Evolutionary conservation across 1,140 invertebrate genomes (phyloP).

Genomic region (Cyrtorhinus lividipennis): DNA sequence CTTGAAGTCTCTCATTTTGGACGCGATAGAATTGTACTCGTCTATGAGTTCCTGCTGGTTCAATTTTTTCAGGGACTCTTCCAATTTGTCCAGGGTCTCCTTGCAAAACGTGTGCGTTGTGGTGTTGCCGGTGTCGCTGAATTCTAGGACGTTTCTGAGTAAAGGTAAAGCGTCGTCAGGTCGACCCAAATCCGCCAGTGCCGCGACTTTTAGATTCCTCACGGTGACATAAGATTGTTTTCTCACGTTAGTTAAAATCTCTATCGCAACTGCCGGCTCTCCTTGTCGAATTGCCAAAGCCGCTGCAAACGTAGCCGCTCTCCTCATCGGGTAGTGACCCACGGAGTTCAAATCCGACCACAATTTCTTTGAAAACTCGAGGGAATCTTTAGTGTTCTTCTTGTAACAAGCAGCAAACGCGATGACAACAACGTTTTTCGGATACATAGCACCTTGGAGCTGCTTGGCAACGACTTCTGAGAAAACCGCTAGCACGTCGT

Average conservation of each 20-base stretch:
- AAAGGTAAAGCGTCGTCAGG: slow-evolving; percentile 47
- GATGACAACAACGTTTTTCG: slow-evolving; percentile 48
- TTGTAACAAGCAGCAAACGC: slow-evolving; percentile 56
- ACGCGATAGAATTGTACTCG: slow-evolving; percentile 21
- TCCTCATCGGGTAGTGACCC: slow-evolving; percentile 40
- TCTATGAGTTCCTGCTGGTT: not conserved
- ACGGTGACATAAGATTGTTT: slow-evolving; percentile 46
- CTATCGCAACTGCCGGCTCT: slow-evolving; percentile 45
- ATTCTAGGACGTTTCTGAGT: slow-evolving; percentile 39
- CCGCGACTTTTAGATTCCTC: slow-evolving; percentile 36
- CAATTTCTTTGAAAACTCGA: slow-evolving; percentile 44
- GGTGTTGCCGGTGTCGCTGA: slow-evolving; percentile 32
- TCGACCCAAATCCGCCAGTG: slow-evolving; percentile 42
- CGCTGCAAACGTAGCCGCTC: slow-evolving; percentile 43
- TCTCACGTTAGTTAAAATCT: slow-evolving; percentile 39
- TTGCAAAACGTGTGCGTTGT: not conserved
- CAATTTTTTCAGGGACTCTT: not conserved
- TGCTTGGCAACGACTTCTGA: slow-evolving; percentile 30
- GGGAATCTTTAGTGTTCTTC: slow-evolving; percentile 56
- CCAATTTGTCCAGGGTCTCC: not conserved
- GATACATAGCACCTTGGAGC: slow-evolving; percentile 42
- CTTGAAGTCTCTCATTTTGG: slow-evolving; percentile 21
- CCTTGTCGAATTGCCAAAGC: slow-evolving; percentile 50
- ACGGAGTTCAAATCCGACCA: slow-evolving; percentile 40
- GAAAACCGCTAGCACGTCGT: slow-evolving; percentile 36